Evolutionary conservation across 2,888 invertebrate species (phyloP).

Genomic region (Autographa pulchrina): DNA sequence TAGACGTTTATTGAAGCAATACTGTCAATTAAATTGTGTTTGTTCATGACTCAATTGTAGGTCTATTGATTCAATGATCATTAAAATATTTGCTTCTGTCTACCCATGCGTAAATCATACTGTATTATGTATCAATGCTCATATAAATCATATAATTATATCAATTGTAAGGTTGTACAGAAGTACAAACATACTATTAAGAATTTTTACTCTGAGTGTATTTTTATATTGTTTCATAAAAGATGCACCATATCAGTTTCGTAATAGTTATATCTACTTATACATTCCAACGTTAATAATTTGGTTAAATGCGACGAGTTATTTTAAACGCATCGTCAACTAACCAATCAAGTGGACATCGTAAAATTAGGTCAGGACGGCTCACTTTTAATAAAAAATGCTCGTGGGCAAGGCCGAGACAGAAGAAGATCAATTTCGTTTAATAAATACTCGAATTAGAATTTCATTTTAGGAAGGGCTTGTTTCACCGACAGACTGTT

Average conservation of each 20-base stretch:
- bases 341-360: constrained; percentile 21
- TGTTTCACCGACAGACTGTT: not conserved
- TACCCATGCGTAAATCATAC: constrained; percentile 30
- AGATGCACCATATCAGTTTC: no score
- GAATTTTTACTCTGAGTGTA: no score
- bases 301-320: constrained; percentile 25
- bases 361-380: constrained; percentile 37
- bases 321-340: constrained; percentile 28
- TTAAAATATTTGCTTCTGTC: constrained; percentile 12
- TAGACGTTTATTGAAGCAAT: constrained; percentile 43
- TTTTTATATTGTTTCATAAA: no score
- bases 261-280: no score
- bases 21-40: constrained; percentile 25
- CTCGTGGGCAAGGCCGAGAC: constrained; percentile 7
- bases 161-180: not conserved
- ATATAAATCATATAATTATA: constrained; percentile 15
- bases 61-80: constrained; percentile 14
- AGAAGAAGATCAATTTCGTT: constrained; percentile 11
- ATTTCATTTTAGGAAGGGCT: not conserved
- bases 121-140: constrained; percentile 22
- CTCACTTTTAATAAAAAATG: constrained; percentile 27
- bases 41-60: constrained; percentile 16
- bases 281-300: constrained; percentile 6
- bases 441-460: not conserved
- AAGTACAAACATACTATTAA: not conserved